phyloP scores from a whole-genome alignment of 1,140 invertebrate species.

The Brachionus rotundiformis region DNA sequence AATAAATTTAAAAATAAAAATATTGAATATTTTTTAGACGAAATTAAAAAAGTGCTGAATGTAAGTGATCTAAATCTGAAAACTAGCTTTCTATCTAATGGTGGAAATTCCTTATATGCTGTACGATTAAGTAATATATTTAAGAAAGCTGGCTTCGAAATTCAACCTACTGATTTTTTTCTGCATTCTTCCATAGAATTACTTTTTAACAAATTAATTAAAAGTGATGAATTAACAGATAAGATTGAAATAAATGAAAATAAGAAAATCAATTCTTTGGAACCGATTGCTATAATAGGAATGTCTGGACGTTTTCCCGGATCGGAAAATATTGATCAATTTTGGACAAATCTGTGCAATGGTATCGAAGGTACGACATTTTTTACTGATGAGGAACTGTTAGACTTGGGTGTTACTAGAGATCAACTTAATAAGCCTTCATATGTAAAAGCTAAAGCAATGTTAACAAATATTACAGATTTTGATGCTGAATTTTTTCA shows the following conservation, averaged over 20 bases:
- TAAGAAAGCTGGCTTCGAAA: not conserved
- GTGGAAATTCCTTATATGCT: not conserved
- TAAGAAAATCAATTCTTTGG: not conserved
- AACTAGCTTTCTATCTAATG: not conserved
- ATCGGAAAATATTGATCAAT: not conserved
- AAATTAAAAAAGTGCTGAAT: not conserved
- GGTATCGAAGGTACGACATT: not conserved
- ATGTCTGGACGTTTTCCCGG: not conserved
- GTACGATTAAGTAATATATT: not conserved
- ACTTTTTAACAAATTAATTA: not conserved
- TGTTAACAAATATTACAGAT: not conserved
- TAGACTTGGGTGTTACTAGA: not conserved
- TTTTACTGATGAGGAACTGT: not conserved
- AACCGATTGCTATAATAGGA: slow-evolving; percentile 3
- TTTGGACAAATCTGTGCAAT: not conserved
- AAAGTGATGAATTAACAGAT: not conserved
- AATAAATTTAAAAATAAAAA: not conserved
- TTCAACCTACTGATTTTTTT: not conserved
- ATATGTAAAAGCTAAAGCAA: not conserved
- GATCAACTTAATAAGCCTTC: not conserved
- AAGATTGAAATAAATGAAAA: not conserved
- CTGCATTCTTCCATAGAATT: not conserved
- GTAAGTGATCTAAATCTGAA: not conserved
- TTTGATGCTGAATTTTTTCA: slow-evolving; percentile 11
- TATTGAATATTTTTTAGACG: not conserved